Evolutionary conservation across 2,797 vertebrate species (phyloP), one percentile per base, ranked within the genome.

Genomic region (Eospalax fontanierii): DNA sequence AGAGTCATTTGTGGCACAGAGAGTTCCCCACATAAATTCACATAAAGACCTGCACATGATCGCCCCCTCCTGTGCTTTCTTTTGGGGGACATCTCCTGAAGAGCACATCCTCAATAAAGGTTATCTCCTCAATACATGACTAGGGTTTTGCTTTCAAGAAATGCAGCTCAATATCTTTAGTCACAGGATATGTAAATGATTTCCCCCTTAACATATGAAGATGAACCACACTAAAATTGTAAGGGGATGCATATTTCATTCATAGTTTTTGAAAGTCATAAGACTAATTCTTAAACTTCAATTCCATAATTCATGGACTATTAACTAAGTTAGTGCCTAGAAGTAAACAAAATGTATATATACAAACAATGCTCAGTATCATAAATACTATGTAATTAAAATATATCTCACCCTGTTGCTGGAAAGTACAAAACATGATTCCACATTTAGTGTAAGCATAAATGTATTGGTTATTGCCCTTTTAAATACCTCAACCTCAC

Each of bases 271-370:
- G 18, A 76, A 90, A 85, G 61, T 66, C 30, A 43, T 22, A 57
- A 65, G 33, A 63, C 38, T 59, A 83, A 63, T n/a, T 74, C 6
- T 85, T 43, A n/a, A 78, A 68, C 30, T 79, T 75, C 35, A 90
- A 88, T 43, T 79, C n/a, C 79, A 80, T 28, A 73, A 87, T 57
- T 88, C 84, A 61, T 54, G 35, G 8, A 88, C 75, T 3, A 50
- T 12, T 80, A 80, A 46, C 61, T 22, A 79, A 21, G 54, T 71
- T 11, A 71, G 12, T 33, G 35, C 7, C 81, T 75, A 90, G 19
- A 87, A 92, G 46, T 84, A 90, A 57, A 84, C n/a, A n/a, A n/a
- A n/a, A n/a, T n/a, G n/a, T n/a, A 88, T 90, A 22, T 79, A 33
- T 15, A 80, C 16, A 46, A 92, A 73, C 43, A 80, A 75, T 59